Conservation (phyloP, 2,797 vertebrate genomes). For the Sebastes paucispinis region DNA sequence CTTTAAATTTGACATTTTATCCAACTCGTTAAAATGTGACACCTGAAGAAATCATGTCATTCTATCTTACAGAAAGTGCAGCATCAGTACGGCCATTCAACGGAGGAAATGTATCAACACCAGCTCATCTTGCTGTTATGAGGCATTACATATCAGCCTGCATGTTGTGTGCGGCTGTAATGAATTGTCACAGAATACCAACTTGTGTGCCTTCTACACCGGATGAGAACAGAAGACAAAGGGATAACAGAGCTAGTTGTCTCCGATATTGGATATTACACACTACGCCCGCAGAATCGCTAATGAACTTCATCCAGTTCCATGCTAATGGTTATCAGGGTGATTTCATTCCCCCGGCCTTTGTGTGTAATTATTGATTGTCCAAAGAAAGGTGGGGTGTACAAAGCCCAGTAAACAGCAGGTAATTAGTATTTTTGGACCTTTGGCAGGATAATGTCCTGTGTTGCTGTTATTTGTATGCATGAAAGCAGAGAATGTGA, state of each 20-base stretch:
- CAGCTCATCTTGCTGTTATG: slow-evolving; percentile 42
- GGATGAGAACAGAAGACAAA: slow-evolving; percentile 73
- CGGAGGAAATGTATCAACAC: slow-evolving; percentile 32
- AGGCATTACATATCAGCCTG: slow-evolving; percentile 51
- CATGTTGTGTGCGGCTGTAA: slow-evolving; percentile 66
- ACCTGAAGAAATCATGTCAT: slow-evolving; percentile 23
- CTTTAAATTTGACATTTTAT: neutral
- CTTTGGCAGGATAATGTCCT: slow-evolving; percentile 78
- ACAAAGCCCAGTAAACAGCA: slow-evolving; percentile 80
- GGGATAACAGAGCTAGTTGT: slow-evolving; percentile 68
- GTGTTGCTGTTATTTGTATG: slow-evolving; percentile 78
- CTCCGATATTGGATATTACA: slow-evolving; percentile 80
- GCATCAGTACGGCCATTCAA: neutral
- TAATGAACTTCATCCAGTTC: slow-evolving; percentile 82
- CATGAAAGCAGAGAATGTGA: slow-evolving; percentile 47
- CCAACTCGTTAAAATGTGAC: slow-evolving; percentile 26
- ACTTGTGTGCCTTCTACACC: slow-evolving; percentile 63
- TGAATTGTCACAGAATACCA: slow-evolving; percentile 75
- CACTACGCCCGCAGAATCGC: slow-evolving; percentile 69
- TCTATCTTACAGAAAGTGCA: neutral
- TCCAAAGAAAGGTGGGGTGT: slow-evolving; percentile 77
- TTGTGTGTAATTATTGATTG: slow-evolving; percentile 85
- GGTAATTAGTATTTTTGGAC: slow-evolving; percentile 85
- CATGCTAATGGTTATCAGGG: slow-evolving; percentile 81
- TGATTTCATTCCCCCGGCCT: slow-evolving; percentile 76